A percentile compares a stretch with the other conserved stretches of the same genome.
These are phyloP conservation scores for Agriopis aurantiaria DNA, from an alignment of 2,888 invertebrate species.

Conservation along the genomic window DNA sequence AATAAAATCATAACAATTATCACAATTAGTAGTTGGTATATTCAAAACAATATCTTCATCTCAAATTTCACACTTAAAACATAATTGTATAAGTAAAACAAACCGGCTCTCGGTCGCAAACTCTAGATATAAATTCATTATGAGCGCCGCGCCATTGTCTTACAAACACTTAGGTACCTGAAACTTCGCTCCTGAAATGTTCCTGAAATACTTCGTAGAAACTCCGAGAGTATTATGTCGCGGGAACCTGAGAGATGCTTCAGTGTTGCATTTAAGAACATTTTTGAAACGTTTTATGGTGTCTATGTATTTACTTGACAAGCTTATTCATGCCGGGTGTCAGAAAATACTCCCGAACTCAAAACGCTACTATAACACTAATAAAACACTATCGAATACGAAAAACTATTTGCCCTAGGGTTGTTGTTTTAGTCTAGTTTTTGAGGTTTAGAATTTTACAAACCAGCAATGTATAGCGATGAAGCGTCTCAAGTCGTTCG, in stretches of 20 bases:
- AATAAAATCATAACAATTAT: no score
- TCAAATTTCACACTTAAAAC: not conserved
- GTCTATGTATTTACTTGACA: not conserved
- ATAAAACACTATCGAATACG: no score
- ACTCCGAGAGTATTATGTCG: constrained; percentile 25
- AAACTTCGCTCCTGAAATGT: constrained; percentile 24
- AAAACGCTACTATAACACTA: no score
- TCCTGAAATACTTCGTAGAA: constrained; percentile 24
- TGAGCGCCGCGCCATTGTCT: constrained; percentile 20
- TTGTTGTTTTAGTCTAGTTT: no score
- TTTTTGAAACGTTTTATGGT: not conserved
- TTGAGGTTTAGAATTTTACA: no score
- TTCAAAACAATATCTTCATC: not conserved
- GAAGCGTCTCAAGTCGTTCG: no score
- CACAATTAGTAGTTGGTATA: no score
- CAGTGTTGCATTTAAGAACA: constrained; percentile 13
- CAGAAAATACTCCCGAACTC: no score
- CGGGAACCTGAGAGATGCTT: constrained; percentile 13
- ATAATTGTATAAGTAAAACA: constrained; percentile 18
- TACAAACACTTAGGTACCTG: constrained; percentile 19
- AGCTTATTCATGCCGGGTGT: not conserved
- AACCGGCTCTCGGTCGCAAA: constrained; percentile 22
- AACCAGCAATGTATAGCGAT: no score
- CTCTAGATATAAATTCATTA: constrained; percentile 31
- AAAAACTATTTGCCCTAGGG: no score